phyloP scores from a whole-genome alignment of 2,113 vertebrate species.

The Neodontobutis hainanensis region DNA sequence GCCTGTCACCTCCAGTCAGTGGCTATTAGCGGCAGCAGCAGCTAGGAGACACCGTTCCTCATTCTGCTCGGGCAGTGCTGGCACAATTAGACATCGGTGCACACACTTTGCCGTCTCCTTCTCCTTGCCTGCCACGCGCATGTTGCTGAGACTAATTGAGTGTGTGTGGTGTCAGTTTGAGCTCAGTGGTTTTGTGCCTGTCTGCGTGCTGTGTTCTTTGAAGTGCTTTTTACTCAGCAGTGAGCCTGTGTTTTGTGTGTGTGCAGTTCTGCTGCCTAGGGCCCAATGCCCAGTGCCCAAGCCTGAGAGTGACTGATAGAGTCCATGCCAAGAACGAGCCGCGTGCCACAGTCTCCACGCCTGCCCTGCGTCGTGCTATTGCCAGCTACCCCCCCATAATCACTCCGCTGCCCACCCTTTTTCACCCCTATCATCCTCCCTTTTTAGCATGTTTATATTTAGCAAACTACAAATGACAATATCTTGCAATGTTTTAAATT shows the following conservation, averaged over 20 bases:
- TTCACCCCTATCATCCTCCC: constrained; percentile 23
- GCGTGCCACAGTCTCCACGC: constrained; percentile 67
- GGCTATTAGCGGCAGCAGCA: constrained; percentile 74
- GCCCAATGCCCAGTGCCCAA: constrained; percentile 67
- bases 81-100: constrained; percentile 68
- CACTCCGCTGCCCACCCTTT: constrained; percentile 18
- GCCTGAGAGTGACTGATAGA: constrained; percentile 77
- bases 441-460: constrained; percentile 32
- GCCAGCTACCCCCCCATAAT: constrained; percentile 37
- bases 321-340: constrained; percentile 71
- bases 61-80: constrained; percentile 70
- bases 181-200: constrained; percentile 57
- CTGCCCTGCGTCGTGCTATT: constrained; percentile 62
- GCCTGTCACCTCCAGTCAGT: constrained; percentile 74
- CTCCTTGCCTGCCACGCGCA: constrained; percentile 42
- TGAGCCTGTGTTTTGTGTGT: constrained; percentile 28
- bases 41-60: constrained; percentile 74
- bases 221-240: constrained; percentile 19
- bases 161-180: constrained; percentile 60
- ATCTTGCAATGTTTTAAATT: no score
- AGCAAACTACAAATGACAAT: no score
- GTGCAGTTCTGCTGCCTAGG: constrained; percentile 52
- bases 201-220: constrained; percentile 34
- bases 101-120: constrained; percentile 49
- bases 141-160: constrained; percentile 60